phyloP scores from a whole-genome alignment of 2,797 vertebrate species.

The Neopelma chrysocephalum region DNA sequence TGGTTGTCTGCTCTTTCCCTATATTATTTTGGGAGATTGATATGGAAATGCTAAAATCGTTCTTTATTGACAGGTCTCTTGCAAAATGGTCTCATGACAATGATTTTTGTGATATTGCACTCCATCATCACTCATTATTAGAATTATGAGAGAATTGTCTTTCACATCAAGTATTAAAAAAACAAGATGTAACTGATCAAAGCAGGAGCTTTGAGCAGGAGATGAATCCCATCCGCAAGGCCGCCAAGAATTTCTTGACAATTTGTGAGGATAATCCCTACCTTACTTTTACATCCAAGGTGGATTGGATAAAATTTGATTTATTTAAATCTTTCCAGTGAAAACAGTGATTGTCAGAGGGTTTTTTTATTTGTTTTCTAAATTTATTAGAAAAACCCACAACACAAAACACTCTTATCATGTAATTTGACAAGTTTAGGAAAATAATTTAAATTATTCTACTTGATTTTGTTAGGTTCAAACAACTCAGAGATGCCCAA shows the following conservation, averaged over 20 bases:
- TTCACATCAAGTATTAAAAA: background rate
- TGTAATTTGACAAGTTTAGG: background rate
- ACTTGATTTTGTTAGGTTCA: background rate
- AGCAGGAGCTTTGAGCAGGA: background rate
- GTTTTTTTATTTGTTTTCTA: background rate
- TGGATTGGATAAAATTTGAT: background rate
- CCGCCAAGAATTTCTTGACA: background rate
- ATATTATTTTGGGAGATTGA: background rate
- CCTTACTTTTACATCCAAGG: background rate
- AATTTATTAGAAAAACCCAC: background rate
- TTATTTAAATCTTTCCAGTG: background rate
- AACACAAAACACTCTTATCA: background rate
- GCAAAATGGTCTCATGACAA: background rate
- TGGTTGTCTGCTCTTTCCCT: background rate
- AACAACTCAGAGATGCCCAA: background rate
- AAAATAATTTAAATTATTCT: background rate
- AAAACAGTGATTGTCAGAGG: background rate
- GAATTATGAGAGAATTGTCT: background rate
- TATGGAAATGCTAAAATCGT: background rate
- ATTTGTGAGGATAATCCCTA: background rate
- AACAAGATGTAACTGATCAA: background rate
- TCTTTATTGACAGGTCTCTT: background rate
- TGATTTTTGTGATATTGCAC: background rate
- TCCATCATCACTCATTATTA: background rate
- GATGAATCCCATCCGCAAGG: background rate